A percentile compares a stretch with the other conserved stretches of the same genome.
Evolutionary conservation across 2,888 invertebrate species (phyloP).

Genomic region (Perdita meconis): DNA sequence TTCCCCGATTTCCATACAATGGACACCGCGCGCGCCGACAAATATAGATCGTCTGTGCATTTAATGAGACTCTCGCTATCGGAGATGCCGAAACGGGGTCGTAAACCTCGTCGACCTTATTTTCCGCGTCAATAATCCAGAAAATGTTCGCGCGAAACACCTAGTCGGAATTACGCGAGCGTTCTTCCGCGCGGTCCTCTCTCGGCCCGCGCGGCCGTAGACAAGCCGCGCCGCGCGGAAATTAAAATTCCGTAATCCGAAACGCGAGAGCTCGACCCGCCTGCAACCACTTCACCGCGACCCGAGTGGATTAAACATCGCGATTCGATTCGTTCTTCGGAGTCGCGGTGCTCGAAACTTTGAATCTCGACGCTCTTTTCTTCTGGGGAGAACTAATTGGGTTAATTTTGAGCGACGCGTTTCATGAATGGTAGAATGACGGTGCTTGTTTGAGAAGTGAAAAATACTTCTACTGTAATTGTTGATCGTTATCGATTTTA

Average conservation of each 20-base stretch:
- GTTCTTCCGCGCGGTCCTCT: too few relatives aligned
- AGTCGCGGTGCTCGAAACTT: not conserved
- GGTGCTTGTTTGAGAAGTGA: not conserved
- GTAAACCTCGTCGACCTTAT: conserved; percentile 57
- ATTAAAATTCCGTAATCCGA: conserved; percentile 5
- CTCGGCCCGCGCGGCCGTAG: not conserved
- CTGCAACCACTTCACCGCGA: not conserved
- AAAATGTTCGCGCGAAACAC: conserved; percentile 34
- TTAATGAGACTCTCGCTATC: conserved; percentile 58
- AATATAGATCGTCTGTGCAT: conserved; percentile 57
- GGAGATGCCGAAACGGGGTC: conserved; percentile 47
- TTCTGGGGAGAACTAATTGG: not conserved
- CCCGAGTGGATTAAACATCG: conserved; percentile 13
- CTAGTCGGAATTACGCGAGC: conserved; percentile 26
- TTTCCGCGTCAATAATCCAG: conserved; percentile 53
- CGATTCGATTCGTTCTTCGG: conserved; percentile 16
- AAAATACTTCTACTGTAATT: too few relatives aligned
- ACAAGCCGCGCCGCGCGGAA: not conserved
- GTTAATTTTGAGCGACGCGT: conserved; percentile 1
- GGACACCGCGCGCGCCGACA: conserved; percentile 30
- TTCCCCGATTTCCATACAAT: conserved; percentile 61
- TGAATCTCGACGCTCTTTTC: not conserved
- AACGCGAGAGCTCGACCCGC: not conserved
- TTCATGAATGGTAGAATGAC: not conserved
- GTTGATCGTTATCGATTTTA: too few relatives aligned